Conservation (phyloP, 2,113 vertebrate species). For the Saccopteryx leptura region DNA sequence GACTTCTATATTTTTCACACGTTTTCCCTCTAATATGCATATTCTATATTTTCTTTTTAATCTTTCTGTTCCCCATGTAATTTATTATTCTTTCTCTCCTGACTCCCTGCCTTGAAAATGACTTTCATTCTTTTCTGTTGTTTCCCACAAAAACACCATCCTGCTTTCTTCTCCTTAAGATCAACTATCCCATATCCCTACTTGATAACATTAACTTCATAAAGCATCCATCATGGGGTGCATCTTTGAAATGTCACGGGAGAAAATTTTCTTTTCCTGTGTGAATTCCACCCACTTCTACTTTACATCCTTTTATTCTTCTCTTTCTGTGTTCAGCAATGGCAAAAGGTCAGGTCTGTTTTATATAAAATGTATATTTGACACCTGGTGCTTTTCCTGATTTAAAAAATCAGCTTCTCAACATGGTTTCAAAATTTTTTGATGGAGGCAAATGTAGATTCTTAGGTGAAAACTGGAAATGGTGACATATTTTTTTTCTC, state of each 20-base stretch:
- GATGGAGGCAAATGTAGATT: slow-evolving; percentile 20
- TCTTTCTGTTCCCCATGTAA: background rate
- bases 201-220: background rate
- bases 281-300: background rate
- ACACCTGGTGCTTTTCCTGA: slow-evolving; percentile 42
- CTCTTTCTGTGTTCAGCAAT: background rate
- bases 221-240: background rate
- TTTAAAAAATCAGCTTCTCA: slow-evolving; percentile 59
- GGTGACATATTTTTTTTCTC: background rate
- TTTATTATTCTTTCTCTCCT: background rate
- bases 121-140: background rate
- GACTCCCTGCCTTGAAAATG: background rate
- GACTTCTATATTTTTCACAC: background rate
- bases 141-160: background rate
- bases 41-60: background rate
- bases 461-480: slow-evolving; percentile 42
- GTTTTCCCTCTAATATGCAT: background rate
- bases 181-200: background rate
- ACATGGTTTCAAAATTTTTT: slow-evolving; percentile 37
- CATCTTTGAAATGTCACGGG: background rate
- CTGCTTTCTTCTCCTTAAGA: background rate
- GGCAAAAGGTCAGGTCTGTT: slow-evolving; percentile 11
- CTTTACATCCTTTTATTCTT: background rate
- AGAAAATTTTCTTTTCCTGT: background rate
- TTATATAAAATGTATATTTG: slow-evolving; percentile 35